Evolutionary conservation across 2,113 vertebrate species (phyloP).

Genomic region (Apodemus sylvaticus): DNA sequence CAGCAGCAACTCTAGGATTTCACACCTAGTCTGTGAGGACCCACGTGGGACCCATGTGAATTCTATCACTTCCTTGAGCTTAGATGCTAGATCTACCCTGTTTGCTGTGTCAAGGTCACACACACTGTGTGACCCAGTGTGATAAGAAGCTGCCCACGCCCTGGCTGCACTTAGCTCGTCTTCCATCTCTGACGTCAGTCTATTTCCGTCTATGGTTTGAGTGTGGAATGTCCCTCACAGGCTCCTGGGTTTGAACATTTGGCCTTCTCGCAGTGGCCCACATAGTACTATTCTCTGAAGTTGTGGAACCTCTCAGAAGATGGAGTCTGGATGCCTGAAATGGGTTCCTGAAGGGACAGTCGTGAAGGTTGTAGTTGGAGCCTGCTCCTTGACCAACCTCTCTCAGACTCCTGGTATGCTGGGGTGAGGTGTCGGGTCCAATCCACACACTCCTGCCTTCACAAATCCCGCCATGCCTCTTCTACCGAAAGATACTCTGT

Average conservation of each 20-base stretch:
- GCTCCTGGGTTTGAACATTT: not conserved
- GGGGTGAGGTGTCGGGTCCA: not conserved
- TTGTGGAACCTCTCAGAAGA: not conserved
- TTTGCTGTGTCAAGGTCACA: not conserved
- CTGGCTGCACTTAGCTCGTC: not conserved
- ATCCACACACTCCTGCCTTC: not conserved
- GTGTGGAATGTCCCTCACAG: not conserved
- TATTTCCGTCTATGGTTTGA: not conserved
- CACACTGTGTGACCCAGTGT: not conserved
- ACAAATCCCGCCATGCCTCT: not conserved
- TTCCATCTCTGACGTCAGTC: not conserved
- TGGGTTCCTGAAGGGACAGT: not conserved
- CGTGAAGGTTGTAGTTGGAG: not conserved
- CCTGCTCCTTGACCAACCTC: not conserved
- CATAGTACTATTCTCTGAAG: accelerated
- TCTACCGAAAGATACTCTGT: not conserved
- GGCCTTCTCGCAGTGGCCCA: not conserved
- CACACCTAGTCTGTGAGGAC: not conserved
- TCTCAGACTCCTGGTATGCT: not conserved
- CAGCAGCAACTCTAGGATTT: not conserved
- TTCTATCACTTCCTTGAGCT: not conserved
- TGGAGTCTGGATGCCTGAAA: not conserved
- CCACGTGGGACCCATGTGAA: accelerated
- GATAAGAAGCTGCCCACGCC: not conserved
- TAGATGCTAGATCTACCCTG: too few relatives aligned